Percentiles rank a stretch among this genome's conserved stretches.
phyloP scores from a whole-genome alignment of 2,888 invertebrate genomes.

The Oligia fasciuncula region DNA sequence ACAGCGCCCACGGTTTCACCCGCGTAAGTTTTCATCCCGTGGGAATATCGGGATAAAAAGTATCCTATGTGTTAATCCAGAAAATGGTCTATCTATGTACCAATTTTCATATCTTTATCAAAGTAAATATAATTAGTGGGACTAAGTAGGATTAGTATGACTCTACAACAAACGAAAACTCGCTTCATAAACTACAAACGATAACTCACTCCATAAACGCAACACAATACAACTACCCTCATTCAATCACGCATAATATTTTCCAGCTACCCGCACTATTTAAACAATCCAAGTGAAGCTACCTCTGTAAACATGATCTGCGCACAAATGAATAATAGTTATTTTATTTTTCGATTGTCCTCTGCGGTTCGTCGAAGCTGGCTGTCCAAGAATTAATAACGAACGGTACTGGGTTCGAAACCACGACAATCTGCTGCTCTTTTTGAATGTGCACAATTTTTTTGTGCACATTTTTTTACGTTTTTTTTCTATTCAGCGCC shows the following conservation, averaged over 20 bases:
- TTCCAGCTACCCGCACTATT: constrained; percentile 26
- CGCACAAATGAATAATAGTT: constrained; percentile 87
- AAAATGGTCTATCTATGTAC: too few species aligned
- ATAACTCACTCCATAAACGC: constrained; percentile 28
- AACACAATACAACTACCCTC: constrained; percentile 16
- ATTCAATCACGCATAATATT: constrained; percentile 10
- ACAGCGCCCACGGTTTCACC: too few species aligned
- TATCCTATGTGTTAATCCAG: too few species aligned
- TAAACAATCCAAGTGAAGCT: constrained; percentile 75
- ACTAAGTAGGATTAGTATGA: too few species aligned
- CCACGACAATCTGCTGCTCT: constrained; percentile 88
- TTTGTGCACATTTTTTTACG: constrained; percentile 68
- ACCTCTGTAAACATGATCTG: constrained; percentile 79
- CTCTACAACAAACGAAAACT: not conserved
- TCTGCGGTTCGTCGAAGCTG: constrained; percentile 80
- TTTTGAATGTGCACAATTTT: constrained; percentile 80
- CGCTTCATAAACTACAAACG: not conserved
- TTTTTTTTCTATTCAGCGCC: constrained; percentile 83
- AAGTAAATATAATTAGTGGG: too few species aligned
- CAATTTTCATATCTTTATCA: too few species aligned
- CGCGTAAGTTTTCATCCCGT: too few species aligned
- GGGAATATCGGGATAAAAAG: too few species aligned
- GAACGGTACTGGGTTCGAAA: constrained; percentile 76
- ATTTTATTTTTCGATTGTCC: constrained; percentile 89
- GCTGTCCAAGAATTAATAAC: constrained; percentile 89